Evolutionary conservation across 2,797 vertebrate species (phyloP).

Genomic region (Hydrolagus colliei): DNA sequence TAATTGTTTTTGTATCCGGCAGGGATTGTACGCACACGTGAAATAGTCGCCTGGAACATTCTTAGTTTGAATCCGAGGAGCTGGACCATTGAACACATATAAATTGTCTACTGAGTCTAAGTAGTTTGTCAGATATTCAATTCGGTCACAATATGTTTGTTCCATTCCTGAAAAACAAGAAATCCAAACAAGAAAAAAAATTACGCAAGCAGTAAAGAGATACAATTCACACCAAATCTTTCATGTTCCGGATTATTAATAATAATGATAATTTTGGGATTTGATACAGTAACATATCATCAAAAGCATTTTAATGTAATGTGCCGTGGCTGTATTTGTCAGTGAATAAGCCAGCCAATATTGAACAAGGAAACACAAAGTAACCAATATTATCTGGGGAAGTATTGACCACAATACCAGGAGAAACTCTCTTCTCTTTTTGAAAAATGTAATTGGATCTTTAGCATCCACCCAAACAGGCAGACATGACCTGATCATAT

Average conservation of each 20-base stretch:
- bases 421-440: too few relatives aligned
- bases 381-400: too few relatives aligned
- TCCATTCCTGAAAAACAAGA: constrained; percentile 75
- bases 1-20: neutral
- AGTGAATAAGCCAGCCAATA: too few relatives aligned
- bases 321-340: too few relatives aligned
- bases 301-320: too few relatives aligned
- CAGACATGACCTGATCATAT: too few relatives aligned
- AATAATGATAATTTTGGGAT: neutral
- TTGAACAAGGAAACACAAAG: too few relatives aligned
- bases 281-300: neutral
- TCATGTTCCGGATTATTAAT: neutral
- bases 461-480: too few relatives aligned
- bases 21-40: constrained; percentile 64
- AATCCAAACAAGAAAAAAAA: constrained; percentile 31
- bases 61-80: constrained; percentile 68
- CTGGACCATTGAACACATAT: constrained; percentile 71
- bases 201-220: neutral
- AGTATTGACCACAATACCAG: too few relatives aligned
- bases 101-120: constrained; percentile 58
- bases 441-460: too few relatives aligned
- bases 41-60: constrained; percentile 68
- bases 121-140: constrained; percentile 66
- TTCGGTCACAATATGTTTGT: constrained; percentile 62
- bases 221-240: neutral